Percentiles rank a stretch among this genome's conserved stretches.
Conservation (phyloP, 2,888 invertebrate genomes). For the Heliconius cydno region DNA sequence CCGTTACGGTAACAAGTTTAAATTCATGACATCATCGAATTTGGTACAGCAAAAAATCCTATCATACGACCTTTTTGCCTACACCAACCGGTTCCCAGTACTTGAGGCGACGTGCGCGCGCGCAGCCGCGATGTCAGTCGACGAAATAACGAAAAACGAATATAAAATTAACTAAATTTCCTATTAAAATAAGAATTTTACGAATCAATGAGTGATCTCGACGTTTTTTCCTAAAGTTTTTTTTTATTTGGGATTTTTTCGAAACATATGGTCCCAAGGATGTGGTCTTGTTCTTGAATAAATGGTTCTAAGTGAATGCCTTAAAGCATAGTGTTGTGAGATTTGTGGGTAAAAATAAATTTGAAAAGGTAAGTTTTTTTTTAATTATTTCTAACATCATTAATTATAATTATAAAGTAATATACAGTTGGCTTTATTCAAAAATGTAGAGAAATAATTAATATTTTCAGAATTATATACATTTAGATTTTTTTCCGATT, state of each 20-base stretch:
- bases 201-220: background rate
- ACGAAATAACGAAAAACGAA: slow-evolving; percentile 72
- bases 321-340: slow-evolving; percentile 69
- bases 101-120: slow-evolving; percentile 66
- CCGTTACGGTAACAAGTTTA: slow-evolving; percentile 64
- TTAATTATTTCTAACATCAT: slow-evolving; percentile 16
- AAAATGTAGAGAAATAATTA: too few relatives aligned
- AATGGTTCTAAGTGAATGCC: slow-evolving; percentile 70
- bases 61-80: slow-evolving; percentile 60
- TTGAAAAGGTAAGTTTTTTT: slow-evolving; percentile 52
- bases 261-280: slow-evolving; percentile 65
- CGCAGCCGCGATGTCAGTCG: slow-evolving; percentile 77
- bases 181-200: slow-evolving; percentile 4
- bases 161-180: slow-evolving; percentile 51
- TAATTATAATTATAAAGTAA: background rate
- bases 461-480: too few relatives aligned
- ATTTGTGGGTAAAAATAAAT: slow-evolving; percentile 50
- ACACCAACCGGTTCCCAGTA: slow-evolving; percentile 54
- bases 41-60: slow-evolving; percentile 50
- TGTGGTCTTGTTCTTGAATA: slow-evolving; percentile 66
- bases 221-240: slow-evolving; percentile 3
- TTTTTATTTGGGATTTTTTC: slow-evolving; percentile 31
- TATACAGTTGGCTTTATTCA: too few relatives aligned
- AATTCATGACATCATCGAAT: slow-evolving; percentile 66
- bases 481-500: too few relatives aligned